Evolutionary conservation across 1,140 invertebrate species (phyloP), one percentile per base, ranked within the genome.

Genomic region (Macrostomum lignano): DNA sequence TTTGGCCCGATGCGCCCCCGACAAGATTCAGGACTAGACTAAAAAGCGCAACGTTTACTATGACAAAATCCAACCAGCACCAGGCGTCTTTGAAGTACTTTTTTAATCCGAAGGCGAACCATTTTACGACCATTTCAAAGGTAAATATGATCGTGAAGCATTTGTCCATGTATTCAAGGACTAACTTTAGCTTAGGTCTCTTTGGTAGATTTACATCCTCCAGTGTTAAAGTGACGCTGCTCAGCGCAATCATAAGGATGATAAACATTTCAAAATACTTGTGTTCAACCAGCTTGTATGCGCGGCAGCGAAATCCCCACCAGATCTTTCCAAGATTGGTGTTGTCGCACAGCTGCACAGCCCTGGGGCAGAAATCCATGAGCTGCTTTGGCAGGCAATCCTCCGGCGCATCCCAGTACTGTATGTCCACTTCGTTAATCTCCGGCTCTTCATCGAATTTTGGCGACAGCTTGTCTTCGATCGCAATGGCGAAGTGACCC

Each of bases 221-320:
- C 51, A 82, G 81, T 56, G 76, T 81, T 67, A 88, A 66, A 51
- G 79, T 77, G 62, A 84, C 65, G 66, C 76, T 81, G 65, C 76
- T 82, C 44, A 84, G 67, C 52, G 86, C 66, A 60, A 88, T 88
- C 74, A 86, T 81, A 44, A 74, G 75, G 52, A 88, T 84, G 55
- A 86, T 76, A 60, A 79, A 74, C 46, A 77, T 84, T 68, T 88
- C 79, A 65, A 88, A 88, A 61, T 84, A 86, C 60, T 81, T 82
- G 61, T 88, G 81, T 63, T 88, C 79, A 48, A 86, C 84, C 42
- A 86, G 67, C 61, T 71, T 68, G 60, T 77, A 84, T 33, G 78
- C 82, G 61, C 82, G 81, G 40, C 73, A 65, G 47, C 79, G 65
- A 24, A 82, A 63, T 53, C 75, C 76, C 21, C 69, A 73, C 67